Evolutionary conservation across 92 coral and sea anemone species (phyloP).

Genomic region (Heliopora coerulea): DNA sequence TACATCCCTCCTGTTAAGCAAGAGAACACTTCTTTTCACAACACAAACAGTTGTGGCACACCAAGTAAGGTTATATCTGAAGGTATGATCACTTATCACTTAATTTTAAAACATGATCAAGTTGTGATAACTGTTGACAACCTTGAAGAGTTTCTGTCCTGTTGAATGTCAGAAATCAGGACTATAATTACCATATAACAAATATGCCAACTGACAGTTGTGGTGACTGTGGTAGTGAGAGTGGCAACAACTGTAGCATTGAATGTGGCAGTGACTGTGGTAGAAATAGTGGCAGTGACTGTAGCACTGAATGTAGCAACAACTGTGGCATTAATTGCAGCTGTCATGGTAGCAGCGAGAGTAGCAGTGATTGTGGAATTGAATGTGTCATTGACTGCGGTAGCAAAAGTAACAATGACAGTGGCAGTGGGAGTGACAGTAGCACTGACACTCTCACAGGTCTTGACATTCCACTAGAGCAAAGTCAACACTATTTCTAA

Average conservation of each 20-base stretch:
- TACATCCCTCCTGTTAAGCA: conserved; percentile 60
- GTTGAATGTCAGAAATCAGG: too few relatives aligned
- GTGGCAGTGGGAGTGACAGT: background rate
- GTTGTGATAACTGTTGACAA: too few relatives aligned
- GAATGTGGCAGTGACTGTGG: background rate
- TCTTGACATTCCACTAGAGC: too few relatives aligned
- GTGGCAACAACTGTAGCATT: background rate
- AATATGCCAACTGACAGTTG: too few relatives aligned
- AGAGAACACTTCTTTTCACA: background rate
- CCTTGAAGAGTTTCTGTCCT: too few relatives aligned
- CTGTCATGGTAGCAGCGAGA: background rate
- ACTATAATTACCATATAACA: too few relatives aligned
- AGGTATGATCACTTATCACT: too few relatives aligned
- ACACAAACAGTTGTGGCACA: too few relatives aligned
- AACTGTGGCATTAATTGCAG: background rate
- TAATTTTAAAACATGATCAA: too few relatives aligned
- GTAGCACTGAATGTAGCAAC: background rate
- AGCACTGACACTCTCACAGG: background rate
- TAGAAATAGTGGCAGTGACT: background rate
- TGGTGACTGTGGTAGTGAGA: background rate
- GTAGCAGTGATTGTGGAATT: background rate
- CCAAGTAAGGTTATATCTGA: too few relatives aligned
- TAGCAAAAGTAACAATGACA: background rate
- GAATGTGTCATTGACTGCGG: background rate
- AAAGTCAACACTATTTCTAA: too few relatives aligned